Base-by-base conservation (phyloP, 2,888 invertebrate genomes). In the Heteromurus nitidus region DNA sequence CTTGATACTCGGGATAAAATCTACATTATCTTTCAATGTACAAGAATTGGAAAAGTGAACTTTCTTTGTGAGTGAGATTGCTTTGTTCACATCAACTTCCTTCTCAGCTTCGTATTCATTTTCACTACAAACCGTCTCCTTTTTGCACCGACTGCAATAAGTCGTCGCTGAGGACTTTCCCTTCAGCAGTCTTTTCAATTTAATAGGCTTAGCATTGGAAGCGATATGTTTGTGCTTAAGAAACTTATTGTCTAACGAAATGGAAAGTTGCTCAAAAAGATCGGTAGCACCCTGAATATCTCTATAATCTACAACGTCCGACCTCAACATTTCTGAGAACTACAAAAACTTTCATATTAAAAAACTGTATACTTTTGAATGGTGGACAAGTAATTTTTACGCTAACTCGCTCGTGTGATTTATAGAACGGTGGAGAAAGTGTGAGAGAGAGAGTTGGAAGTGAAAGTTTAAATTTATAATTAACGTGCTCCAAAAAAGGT, bases 71-170 rank as follows among this genome's bases (percentile, higher is more conserved):
- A 24, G 5, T 22, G 50, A 24, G 9, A 30, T 76, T 1, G 69
- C 77, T 28, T 77, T 77, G 13, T 62, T 68, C n/a, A 73, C 72
- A 9, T 80, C 64, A n/a, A 80, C 72, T 26, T 80, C 67, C n/a
- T 80, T 80, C 26, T 80, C 72, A 2, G 67, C 5, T 11, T 31
- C 5, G 47, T 24, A 18, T 9, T 62, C 11, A 20, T 20, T 53
- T 2, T 67, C 67, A 44, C 47, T 31, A 24, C 3, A 20, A 55
- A 20, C 28, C 11, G 80, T 60, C 28, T 73, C 72, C n/a, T 72
- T 65, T 36, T 73, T 80, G 42, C 80, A 80, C 5, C 72, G 55
- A 36, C 55, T 65, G 31, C 80, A 80, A n/a, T 55, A 31, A 28
- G 24, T 2, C 20, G 20, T 68, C 18, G 67, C 24, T 18, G 53